phyloP scores from a whole-genome alignment of 2,113 vertebrate species.

The Corythaeola cristata region DNA sequence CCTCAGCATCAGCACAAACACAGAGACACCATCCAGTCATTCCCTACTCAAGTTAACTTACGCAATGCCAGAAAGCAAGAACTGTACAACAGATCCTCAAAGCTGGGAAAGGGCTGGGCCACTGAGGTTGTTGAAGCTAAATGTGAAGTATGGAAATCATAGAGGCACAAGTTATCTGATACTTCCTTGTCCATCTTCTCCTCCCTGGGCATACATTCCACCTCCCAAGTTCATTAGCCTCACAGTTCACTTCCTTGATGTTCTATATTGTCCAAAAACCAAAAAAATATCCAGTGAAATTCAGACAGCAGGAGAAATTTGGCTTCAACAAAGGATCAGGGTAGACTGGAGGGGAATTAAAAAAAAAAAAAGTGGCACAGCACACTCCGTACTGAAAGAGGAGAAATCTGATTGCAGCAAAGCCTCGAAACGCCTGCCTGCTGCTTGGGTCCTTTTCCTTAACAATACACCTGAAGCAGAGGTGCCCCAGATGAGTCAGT shows the following conservation, averaged over 20 bases:
- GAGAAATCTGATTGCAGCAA: not conserved
- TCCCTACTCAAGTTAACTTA: not conserved
- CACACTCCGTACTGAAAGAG: not conserved
- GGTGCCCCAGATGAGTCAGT: slow-evolving; percentile 91
- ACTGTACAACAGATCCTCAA: not conserved
- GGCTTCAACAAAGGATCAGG: not conserved
- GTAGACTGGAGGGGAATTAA: not conserved
- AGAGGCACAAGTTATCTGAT: not conserved
- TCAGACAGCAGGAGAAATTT: not conserved
- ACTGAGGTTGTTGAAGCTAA: not conserved
- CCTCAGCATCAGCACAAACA: not conserved
- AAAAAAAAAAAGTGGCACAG: not conserved
- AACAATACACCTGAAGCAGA: slow-evolving; percentile 84
- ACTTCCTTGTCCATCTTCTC: slow-evolving; percentile 15
- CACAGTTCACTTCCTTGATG: not conserved
- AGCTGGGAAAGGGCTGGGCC: not conserved
- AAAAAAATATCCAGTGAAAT: not conserved
- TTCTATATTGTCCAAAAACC: not conserved
- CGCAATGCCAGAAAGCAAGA: not conserved
- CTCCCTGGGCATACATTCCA: slow-evolving; percentile 20
- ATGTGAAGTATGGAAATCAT: not conserved
- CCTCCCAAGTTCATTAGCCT: not conserved
- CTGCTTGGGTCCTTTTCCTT: slow-evolving; percentile 4
- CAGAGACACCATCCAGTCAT: not conserved
- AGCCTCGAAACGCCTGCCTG: not conserved